Conservation (phyloP, 1,140 invertebrate species). For the Drosophila biarmipes region DNA sequence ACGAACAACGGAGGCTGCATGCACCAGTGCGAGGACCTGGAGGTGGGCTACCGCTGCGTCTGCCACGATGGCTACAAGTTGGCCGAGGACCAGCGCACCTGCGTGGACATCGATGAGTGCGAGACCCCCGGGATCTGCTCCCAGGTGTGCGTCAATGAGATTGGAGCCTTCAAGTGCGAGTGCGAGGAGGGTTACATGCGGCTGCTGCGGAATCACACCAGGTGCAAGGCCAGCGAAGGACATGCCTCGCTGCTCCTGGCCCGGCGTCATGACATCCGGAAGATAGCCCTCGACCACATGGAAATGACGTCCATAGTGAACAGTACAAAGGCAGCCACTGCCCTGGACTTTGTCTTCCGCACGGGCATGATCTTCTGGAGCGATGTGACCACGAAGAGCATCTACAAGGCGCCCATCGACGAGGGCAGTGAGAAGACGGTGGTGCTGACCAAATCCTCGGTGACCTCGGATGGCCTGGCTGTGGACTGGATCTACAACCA, state of each 20-base stretch:
- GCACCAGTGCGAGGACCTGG: slow-evolving; percentile 91
- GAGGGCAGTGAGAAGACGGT: slow-evolving; percentile 93
- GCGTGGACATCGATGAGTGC: slow-evolving; percentile 97
- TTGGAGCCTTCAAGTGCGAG: slow-evolving; percentile 96
- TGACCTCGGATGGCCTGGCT: slow-evolving; percentile 96
- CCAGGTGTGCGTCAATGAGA: slow-evolving; percentile 95
- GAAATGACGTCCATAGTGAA: slow-evolving; percentile 96
- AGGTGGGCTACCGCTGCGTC: slow-evolving; percentile 91
- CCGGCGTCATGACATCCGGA: slow-evolving; percentile 93
- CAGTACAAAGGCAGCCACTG: slow-evolving; percentile 93
- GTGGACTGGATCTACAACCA: slow-evolving; percentile 99
- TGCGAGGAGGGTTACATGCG: slow-evolving; percentile 94
- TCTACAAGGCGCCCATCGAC: slow-evolving; percentile 97
- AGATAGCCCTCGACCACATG: slow-evolving; percentile 94
- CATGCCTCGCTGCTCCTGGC: slow-evolving; percentile 94
- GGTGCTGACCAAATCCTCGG: slow-evolving; percentile 92
- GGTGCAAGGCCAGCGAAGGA: slow-evolving; percentile 94
- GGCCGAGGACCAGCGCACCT: slow-evolving; percentile 88
- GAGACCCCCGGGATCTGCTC: slow-evolving; percentile 94
- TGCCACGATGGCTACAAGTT: slow-evolving; percentile 91
- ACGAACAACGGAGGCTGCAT: slow-evolving; percentile 94
- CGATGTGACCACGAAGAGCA: slow-evolving; percentile 94
- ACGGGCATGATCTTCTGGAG: slow-evolving; percentile 98
- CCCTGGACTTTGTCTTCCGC: slow-evolving; percentile 94
- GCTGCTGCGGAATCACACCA: slow-evolving; percentile 92